These are phyloP conservation scores for Montipora capitata DNA, from an alignment of 92 coral and sea anemone genomes.

Conservation along the genomic window DNA sequence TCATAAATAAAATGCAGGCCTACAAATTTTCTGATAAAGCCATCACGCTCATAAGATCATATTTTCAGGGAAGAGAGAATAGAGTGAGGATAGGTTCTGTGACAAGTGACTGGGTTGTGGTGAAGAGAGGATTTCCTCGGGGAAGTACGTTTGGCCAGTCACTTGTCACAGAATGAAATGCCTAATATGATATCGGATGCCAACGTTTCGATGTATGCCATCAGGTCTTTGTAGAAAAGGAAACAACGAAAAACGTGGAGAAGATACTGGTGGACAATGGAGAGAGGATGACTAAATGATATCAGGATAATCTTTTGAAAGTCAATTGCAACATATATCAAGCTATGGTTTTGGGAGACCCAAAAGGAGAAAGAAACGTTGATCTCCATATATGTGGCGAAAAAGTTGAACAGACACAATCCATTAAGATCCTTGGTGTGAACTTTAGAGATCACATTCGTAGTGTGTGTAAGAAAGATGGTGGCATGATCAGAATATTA, in stretches of 20 bases:
- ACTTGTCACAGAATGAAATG: conserved; percentile 15
- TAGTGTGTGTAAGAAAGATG: neutral
- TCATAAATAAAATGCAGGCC: conserved; percentile 18
- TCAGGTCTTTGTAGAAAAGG: neutral
- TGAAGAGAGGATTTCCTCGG: conserved; percentile 29
- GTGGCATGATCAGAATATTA: neutral
- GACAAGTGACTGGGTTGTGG: conserved; percentile 29
- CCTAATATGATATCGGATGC: conserved; percentile 27
- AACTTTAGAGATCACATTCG: conserved; percentile 16
- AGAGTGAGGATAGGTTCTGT: conserved; percentile 26
- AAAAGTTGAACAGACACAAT: conserved; percentile 1
- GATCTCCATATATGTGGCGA: neutral
- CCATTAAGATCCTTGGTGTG: neutral
- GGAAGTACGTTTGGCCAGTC: conserved; percentile 9
- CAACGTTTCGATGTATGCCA: neutral
- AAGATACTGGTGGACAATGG: conserved; percentile 2
- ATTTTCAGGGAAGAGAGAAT: conserved; percentile 11
- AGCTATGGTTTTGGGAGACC: neutral
- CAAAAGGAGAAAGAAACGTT: neutral
- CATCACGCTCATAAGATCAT: conserved; percentile 13
- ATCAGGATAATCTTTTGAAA: neutral
- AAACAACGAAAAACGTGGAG: neutral
- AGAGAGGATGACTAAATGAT: conserved; percentile 4
- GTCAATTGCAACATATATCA: neutral
- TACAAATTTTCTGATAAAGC: conserved; percentile 22